These are phyloP conservation scores for Caenorhabditis sp. DNA, from an alignment of 2,888 invertebrate species.

Conservation along the genomic window DNA sequence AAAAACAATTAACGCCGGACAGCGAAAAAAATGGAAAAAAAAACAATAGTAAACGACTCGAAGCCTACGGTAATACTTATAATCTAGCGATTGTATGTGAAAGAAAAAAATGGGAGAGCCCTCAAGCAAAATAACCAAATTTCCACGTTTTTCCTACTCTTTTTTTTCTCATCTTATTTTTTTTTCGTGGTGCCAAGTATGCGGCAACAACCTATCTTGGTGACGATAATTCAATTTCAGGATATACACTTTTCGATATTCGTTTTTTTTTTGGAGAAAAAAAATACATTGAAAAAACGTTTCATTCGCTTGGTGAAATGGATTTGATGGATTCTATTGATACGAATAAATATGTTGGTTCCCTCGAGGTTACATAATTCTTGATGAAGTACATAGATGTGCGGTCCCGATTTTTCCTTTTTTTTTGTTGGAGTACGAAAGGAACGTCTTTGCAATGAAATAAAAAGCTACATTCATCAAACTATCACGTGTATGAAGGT, in stretches of 20 bases:
- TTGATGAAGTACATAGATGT: conserved; percentile 9
- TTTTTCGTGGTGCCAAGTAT: background rate
- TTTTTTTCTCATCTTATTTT: background rate
- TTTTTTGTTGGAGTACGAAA: background rate
- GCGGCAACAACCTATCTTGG: background rate
- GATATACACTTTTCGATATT: background rate
- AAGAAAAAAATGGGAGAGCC: background rate
- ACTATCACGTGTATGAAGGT: background rate
- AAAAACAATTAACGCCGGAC: background rate
- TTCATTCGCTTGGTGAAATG: background rate
- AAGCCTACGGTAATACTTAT: background rate
- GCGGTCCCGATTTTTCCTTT: background rate
- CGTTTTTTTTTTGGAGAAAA: background rate
- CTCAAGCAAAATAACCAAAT: background rate
- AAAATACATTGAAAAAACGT: background rate
- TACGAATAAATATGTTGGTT: too few species aligned
- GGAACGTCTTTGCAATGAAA: too few species aligned
- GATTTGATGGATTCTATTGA: background rate
- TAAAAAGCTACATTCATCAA: background rate
- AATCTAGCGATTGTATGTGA: background rate
- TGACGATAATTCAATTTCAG: background rate
- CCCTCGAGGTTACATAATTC: conserved; percentile 2
- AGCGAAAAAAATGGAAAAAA: background rate
- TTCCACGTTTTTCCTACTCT: background rate
- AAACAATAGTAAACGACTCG: background rate